These are phyloP conservation scores for Aethina tumida DNA, from an alignment of 1,140 invertebrate species.

Conservation along the genomic window DNA sequence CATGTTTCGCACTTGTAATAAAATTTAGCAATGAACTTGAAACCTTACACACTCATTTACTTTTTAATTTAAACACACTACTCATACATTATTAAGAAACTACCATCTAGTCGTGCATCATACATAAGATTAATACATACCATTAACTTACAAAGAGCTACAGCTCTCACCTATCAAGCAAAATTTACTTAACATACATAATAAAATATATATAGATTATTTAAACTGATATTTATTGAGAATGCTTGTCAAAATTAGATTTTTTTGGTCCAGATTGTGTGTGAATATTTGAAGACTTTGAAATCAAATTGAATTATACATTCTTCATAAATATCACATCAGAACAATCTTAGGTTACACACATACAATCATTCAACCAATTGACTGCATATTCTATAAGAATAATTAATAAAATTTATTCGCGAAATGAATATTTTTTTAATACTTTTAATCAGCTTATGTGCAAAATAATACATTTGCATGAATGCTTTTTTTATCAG, in stretches of 20 bases:
- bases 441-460: conserved; percentile 1
- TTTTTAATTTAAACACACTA: conserved; percentile 13
- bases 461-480: conserved; percentile 2
- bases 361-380: conserved; percentile 14
- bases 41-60: not conserved
- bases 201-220: too few relatives aligned
- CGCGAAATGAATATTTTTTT: not conserved
- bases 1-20: conserved; percentile 2
- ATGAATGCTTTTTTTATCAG: not conserved
- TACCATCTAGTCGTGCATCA: conserved; percentile 21
- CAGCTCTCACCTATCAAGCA: conserved; percentile 3
- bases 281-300: too few relatives aligned
- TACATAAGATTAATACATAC: conserved; percentile 17
- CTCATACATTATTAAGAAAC: conserved; percentile 20
- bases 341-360: conserved; percentile 9
- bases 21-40: not conserved
- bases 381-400: conserved; percentile 14
- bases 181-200: too few relatives aligned
- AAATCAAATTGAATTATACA: too few relatives aligned
- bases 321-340: too few relatives aligned
- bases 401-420: conserved; percentile 7
- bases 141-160: conserved; percentile 10
- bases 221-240: too few relatives aligned
- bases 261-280: too few relatives aligned
- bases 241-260: too few relatives aligned